Base-by-base conservation (phyloP, 2,888 invertebrate genomes). In the Steinernema hermaphroditum region DNA sequence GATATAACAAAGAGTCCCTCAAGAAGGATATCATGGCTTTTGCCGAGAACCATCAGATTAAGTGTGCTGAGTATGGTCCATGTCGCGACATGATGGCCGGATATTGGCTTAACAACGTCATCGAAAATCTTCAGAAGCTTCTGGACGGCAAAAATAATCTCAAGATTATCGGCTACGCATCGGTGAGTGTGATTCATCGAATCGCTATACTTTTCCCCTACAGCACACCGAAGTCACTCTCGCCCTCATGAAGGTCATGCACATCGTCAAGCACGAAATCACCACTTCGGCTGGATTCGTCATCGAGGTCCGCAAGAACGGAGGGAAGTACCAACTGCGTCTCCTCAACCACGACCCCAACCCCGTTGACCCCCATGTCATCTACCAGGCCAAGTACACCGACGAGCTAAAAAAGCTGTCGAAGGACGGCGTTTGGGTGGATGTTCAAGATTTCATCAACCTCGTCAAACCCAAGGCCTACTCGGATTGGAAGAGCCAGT, bases 81-180 rank as follows among this genome's bases (percentile, higher is more conserved):
- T 82, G 82, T 57, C 70, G 79, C 22, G 62, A 77, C 14, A 71
- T 82, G 76, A 82, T 82, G 82, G 81, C 75, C 41, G 81, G 81
- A 32, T 72, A 69, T 41, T 80, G 82, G 82, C 73, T 82, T 37
- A 73, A 79, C 32, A 68, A 80, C 50, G 57, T 81, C 24, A 16
- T 82, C 9, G 75, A 77, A n/a, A 70, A 72, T 12, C 37, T 82
- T 34, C 43, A 71, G 9, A 73, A 68, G n/a, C 74, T 74, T 0
- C 68, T 72, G 9, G 27, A 68, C 12, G 78, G 78, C 37, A 75
- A 77, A 37, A 72, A 74, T 24, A 73, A 75, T 19, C 71, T 71
- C 8, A 69, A 74, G 24, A 68, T 79, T n/a, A 74, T 79, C 32
- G 79, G 81, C 54, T 82, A 77, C 62, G 79, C 81, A 6, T 80